Percentiles rank a stretch among this genome's conserved stretches.
phyloP scores from a whole-genome alignment of 2,888 invertebrate species.

The Leptinotarsa rubiginosa region DNA sequence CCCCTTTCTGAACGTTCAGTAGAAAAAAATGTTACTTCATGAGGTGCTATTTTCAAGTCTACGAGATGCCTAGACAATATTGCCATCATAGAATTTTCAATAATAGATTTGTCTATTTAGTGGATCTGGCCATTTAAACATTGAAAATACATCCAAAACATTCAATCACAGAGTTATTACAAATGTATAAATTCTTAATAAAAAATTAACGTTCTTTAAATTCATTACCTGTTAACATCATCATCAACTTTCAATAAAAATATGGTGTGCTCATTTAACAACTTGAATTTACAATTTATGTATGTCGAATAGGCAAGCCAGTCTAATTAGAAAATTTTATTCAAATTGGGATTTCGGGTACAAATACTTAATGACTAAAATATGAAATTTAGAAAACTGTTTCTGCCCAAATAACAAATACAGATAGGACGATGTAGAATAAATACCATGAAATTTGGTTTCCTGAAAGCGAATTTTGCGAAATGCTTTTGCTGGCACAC shows the following conservation, averaged over 20 bases:
- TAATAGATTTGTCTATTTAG: constrained; percentile 36
- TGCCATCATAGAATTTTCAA: constrained; percentile 14
- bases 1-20: too few species aligned
- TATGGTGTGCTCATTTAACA: constrained; percentile 9
- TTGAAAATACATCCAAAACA: constrained; percentile 21
- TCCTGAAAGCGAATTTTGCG: too few species aligned
- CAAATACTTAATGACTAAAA: background rate
- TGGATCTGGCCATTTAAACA: constrained; percentile 30
- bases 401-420: background rate
- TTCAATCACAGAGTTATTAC: background rate
- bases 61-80: too few species aligned
- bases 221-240: constrained; percentile 5
- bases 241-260: background rate
- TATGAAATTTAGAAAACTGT: background rate
- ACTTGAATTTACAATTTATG: background rate
- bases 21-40: constrained; percentile 23
- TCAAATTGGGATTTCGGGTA: background rate
- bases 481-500: too few species aligned
- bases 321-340: too few species aligned
- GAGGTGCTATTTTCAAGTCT: constrained; percentile 15
- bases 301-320: too few species aligned
- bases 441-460: too few species aligned
- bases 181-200: constrained; percentile 1
- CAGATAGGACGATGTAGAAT: too few species aligned
- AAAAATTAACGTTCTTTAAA: constrained; percentile 1